Evolutionary conservation across 2,797 vertebrate species (phyloP), one percentile per base, ranked within the genome.

Genomic region (Vultur gryphus): DNA sequence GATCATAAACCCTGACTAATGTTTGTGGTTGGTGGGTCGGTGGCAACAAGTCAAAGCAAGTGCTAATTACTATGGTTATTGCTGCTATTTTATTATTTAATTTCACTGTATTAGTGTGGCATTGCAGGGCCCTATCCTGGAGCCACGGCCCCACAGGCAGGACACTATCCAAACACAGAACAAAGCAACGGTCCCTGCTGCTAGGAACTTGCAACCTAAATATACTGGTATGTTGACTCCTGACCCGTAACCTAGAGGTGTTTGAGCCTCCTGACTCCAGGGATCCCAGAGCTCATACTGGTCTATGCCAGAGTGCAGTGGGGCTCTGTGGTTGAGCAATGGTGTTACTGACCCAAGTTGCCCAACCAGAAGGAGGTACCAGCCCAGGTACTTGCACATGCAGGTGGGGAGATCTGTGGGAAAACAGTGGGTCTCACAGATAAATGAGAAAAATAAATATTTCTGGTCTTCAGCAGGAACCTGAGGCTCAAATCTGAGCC

Each of bases 11-110:
- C 93, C 77, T 97, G 92, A 94, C 75, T 97, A 97, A 96, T 90
- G 72, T 86, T 86, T 96, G 95, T 90, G 89, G 94, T 69, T 94
- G 95, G 96, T 94, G 95, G 96, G 94, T 95, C 93, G 80, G 49
- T 81, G 94, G 84, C 84, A 96, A 65, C 96, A 93, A 92, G 94
- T 95, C 90, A 95, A 96, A 95, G 89, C 88, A 93, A 94, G 87
- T 28, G 65, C 72, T 95, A 96, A 97, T 97, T 97, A 72, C 76
- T 88, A 46, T 7, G 46, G 87, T 71, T 96, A 92, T 95, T 92
- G 89, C 79, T 96, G 62, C 79, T 96, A 59, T 95, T 94, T 96
- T 93, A 95, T 96, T 93, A 94, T 96, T 96, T 96, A 96, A 97
- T 96, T 96, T 94, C 92, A 72, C 62, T 52, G n/a, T 66, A 93